Percentiles rank a stretch among this genome's conserved stretches.
Conservation (phyloP, 1,140 invertebrate species). For the Zaprionus kolodkinae region DNA sequence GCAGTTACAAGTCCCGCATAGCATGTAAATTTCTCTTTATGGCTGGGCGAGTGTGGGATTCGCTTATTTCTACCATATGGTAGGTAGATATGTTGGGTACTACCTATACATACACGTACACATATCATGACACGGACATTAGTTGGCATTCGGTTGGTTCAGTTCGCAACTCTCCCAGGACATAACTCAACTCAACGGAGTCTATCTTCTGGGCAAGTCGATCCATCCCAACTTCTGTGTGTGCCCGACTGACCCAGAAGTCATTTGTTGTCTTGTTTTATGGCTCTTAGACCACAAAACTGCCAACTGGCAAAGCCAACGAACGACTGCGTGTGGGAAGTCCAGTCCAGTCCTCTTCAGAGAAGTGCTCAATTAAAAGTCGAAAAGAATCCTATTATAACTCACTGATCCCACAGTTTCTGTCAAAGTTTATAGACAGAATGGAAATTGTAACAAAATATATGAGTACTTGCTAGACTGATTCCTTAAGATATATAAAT, state of each 20-base stretch:
- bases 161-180: slow-evolving; percentile 53
- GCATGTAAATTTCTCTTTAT: slow-evolving; percentile 77
- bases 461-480: not conserved
- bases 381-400: not conserved
- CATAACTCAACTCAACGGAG: slow-evolving; percentile 56
- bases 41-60: slow-evolving; percentile 66
- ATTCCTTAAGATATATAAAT: too few species aligned
- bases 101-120: slow-evolving; percentile 58
- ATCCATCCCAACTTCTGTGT: slow-evolving; percentile 65
- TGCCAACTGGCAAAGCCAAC: not conserved
- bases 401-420: not conserved
- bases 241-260: slow-evolving; percentile 79
- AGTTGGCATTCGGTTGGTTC: slow-evolving; percentile 54
- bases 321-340: slow-evolving; percentile 25
- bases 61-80: slow-evolving; percentile 68
- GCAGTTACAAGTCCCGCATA: slow-evolving; percentile 37
- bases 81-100: slow-evolving; percentile 43
- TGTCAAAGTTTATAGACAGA: not conserved
- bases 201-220: slow-evolving; percentile 45
- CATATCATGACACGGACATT: slow-evolving; percentile 81
- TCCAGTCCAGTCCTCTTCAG: too few species aligned
- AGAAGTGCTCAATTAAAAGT: slow-evolving; percentile 9
- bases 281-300: slow-evolving; percentile 36
- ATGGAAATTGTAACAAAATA: not conserved
- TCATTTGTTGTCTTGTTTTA: slow-evolving; percentile 70